Base-by-base conservation (phyloP, 53 echinoderm and acorn worm genomes). In the Mesocentrotus franciscanus region DNA sequence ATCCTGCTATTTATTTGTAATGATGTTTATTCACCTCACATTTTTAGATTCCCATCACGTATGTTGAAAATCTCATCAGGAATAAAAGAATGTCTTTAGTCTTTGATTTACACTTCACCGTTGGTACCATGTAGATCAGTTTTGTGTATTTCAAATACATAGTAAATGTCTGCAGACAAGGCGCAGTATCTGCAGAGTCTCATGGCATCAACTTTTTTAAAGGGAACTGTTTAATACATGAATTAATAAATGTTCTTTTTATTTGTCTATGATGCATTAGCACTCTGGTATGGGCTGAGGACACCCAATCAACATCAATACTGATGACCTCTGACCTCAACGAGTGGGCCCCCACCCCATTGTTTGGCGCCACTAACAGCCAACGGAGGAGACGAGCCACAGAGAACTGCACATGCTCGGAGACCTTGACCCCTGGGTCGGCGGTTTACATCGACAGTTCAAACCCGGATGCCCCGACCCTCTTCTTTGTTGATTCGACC, bases 281-380 rank as follows among this genome's bases (percentile, higher is more conserved):
- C 92, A 75, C 85, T 36, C 90, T 98, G 30, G 71, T 96, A 30
- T 98, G 97, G 97, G 96, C 96, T 22, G 97, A 97, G 66, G 39
- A 6, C 75, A 93, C 58, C 55, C 83, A 32, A 78, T 58, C 60
- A 36, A 59, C 29, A 12, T 95, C 79, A 33, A 55, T 79, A 17
- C 59, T 98, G 26, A 98, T 96, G 96, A 96, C 96, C 93, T 97
- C 98, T 72, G 96, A 96, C 76, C 95, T 97, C 22, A 34, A 96
- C 70, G 97, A 97, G 85, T 71, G 95, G 95, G 95, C 71, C 27
- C 85, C 85, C 56, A 94, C 89, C 30, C 96, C 96, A 87, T 62
- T 97, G 55, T 90, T 97, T 87, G 96, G 96, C 22, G n/a, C 56
- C 24, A 75, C 34, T 36, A 78, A 36, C 34, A 61, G 96, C 13